Conservation (phyloP, 2,113 vertebrate genomes). For the Caloenas nicobarica region DNA sequence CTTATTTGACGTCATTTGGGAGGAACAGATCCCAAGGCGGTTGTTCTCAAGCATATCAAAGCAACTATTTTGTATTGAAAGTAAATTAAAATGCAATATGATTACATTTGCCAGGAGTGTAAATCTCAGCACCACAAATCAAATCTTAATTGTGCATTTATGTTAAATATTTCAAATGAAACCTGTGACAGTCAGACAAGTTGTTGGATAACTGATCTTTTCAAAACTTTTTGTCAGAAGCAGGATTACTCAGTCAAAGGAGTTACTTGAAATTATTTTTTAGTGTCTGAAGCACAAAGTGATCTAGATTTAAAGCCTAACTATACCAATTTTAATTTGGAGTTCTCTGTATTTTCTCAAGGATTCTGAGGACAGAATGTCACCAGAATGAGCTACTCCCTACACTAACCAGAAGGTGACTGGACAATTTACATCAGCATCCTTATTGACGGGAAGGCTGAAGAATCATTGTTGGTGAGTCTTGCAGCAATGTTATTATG, state of each 20-base stretch:
- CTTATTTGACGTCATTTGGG: background rate
- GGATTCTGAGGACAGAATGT: constrained; percentile 2
- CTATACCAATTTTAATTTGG: background rate
- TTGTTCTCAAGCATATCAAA: constrained; percentile 58
- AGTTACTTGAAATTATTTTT: background rate
- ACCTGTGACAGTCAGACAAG: background rate
- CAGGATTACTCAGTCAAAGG: background rate
- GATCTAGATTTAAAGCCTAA: background rate
- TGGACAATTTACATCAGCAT: background rate
- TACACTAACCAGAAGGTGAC: constrained; percentile 44
- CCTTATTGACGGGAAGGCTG: background rate
- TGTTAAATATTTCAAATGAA: constrained; percentile 9
- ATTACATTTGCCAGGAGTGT: constrained; percentile 19
- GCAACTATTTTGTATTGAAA: constrained; percentile 46
- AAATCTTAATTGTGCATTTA: constrained; percentile 8
- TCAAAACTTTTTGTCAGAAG: background rate
- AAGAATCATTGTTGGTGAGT: background rate
- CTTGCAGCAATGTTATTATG: background rate
- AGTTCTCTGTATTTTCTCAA: constrained; percentile 50
- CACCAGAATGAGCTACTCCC: constrained; percentile 1
- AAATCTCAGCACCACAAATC: constrained; percentile 51
- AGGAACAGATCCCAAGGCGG: constrained; percentile 8
- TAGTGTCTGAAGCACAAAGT: background rate
- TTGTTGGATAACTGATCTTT: background rate
- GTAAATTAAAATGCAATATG: constrained; percentile 35